Conservation (phyloP, 1,140 invertebrate genomes). For the Acromyrmex heyeri region DNA sequence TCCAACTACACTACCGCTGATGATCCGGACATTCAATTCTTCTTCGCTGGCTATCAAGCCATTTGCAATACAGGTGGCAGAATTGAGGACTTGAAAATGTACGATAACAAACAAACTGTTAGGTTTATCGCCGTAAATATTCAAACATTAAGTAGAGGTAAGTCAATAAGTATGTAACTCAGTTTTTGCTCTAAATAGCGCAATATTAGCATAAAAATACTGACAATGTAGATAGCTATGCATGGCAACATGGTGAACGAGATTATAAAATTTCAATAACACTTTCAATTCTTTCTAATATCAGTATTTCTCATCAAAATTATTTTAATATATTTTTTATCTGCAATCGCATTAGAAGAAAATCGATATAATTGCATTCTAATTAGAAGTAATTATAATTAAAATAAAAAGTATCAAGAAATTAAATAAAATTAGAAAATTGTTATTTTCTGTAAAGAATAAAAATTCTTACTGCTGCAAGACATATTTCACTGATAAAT, state of each 20-base stretch:
- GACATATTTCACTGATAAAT: constrained; percentile 6
- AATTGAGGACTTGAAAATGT: constrained; percentile 70
- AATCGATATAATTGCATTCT: background rate
- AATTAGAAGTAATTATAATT: background rate
- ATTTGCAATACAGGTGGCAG: constrained; percentile 79
- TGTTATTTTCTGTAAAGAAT: background rate
- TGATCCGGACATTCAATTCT: constrained; percentile 85
- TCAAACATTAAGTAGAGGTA: constrained; percentile 92
- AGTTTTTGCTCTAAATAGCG: background rate
- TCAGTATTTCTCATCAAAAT: background rate
- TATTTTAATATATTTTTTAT: background rate
- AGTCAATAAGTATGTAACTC: constrained; percentile 62
- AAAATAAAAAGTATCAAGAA: background rate
- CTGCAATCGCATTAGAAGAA: background rate
- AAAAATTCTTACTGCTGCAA: background rate
- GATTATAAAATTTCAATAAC: background rate
- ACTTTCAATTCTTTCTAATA: background rate
- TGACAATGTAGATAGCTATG: background rate
- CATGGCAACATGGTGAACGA: background rate
- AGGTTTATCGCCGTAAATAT: constrained; percentile 89
- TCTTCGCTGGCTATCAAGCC: constrained; percentile 85
- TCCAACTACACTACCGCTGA: constrained; percentile 87
- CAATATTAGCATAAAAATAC: constrained; percentile 3
- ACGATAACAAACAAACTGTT: constrained; percentile 62
- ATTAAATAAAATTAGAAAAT: constrained; percentile 8